These are phyloP conservation scores for Champsocephalus gunnari DNA, from an alignment of 2,797 vertebrate species.

Conservation along the genomic window DNA sequence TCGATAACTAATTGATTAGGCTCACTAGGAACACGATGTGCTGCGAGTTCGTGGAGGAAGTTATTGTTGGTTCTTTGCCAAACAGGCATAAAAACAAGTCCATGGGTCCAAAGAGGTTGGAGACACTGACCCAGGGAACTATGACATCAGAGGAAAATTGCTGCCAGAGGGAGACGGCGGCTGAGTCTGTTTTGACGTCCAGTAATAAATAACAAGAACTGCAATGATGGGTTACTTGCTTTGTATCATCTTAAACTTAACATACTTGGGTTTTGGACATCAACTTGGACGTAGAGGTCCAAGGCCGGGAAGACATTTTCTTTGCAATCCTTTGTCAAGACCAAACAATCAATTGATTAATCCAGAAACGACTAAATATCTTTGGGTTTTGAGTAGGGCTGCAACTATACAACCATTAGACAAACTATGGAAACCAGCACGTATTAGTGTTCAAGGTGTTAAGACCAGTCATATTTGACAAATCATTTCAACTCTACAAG, in stretches of 20 bases:
- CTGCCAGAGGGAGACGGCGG: neutral
- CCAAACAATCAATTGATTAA: no score
- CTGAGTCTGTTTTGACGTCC: neutral
- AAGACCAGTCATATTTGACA: neutral
- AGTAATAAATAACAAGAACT: neutral
- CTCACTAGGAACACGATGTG: slow-evolving; percentile 4
- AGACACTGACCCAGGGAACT: neutral
- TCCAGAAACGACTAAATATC: no score
- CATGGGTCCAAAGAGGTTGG: neutral
- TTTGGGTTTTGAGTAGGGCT: no score
- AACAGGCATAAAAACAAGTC: slow-evolving; percentile 14
- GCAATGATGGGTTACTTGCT: no score
- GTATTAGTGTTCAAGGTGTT: neutral
- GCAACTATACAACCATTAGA: no score
- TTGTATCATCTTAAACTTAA: no score
- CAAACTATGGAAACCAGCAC: neutral
- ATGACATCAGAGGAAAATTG: neutral
- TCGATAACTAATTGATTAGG: slow-evolving; percentile 39
- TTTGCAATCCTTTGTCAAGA: no score
- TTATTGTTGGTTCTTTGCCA: neutral
- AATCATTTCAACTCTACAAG: neutral
- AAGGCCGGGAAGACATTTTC: no score
- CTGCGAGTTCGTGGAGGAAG: slow-evolving; percentile 9
- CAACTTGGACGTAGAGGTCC: no score
- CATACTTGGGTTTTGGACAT: no score